Base-by-base conservation (phyloP, 2,113 vertebrate species). In the Phaethornis superciliosus region DNA sequence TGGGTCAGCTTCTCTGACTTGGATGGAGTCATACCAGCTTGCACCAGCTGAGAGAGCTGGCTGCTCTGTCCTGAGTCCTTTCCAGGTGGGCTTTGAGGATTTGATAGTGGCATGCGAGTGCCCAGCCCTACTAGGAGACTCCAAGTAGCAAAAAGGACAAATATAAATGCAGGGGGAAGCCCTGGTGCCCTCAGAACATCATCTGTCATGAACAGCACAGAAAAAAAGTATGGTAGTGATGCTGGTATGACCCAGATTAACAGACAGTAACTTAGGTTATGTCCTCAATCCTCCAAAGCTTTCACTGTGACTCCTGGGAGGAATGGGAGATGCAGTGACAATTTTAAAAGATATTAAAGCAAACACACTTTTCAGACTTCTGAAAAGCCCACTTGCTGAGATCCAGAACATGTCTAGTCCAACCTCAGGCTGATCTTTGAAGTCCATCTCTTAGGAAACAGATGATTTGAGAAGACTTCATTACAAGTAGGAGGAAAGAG, bases 1-100 rank as follows among this genome's bases (percentile, higher is more conserved):
- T 79, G 67, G 81, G 93, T 96, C 88, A 63, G 80, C 67, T 52
- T 93, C 92, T 87, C 94, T 65, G 72, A 84, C 58, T 23, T 42
- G 74, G 63, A 71, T 12, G 60, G 79, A 91, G 40, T 62, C 72
- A 60, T 10, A 33, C 32, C 30, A 58, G 46, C 52, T 63, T 18
- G 32, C 37, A 74, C 26, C 93, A 94, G 81, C 69, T 92, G 80
- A 81, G n/a, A 74, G 83, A 88, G 76, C 23, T 94, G 89, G 32
- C 81, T 70, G 56, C 47, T 81, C 51, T 79, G 51, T 65, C 52
- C 63, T 56, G 0, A 80, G 68, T 63, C 55, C 56, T n/a, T 69
- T 32, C 64, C 76, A 78, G 60, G 67, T 65, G 59, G 33, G 33
- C 81, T 91, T 83, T 33, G 63, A 63, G 68, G 60, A 47, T 24